phyloP scores from a whole-genome alignment of 2,113 vertebrate genomes.

The Falcunculus frontatus region DNA sequence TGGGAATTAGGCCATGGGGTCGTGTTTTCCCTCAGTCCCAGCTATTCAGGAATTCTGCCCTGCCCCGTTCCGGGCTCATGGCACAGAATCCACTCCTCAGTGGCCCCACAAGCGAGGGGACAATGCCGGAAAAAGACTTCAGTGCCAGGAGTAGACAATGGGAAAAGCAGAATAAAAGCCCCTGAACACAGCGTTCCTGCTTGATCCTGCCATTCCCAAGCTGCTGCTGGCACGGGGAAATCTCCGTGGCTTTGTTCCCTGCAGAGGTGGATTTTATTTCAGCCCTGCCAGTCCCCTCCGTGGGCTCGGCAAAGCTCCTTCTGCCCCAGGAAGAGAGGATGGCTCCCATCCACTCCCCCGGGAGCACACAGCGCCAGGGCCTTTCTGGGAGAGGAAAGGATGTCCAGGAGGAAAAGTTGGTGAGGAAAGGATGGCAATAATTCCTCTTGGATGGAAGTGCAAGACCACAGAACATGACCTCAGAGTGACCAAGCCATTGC shows the following conservation, averaged over 20 bases:
- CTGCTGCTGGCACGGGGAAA: background rate
- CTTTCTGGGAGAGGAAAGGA: background rate
- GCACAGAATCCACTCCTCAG: background rate
- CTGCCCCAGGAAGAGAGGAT: background rate
- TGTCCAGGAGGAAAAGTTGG: background rate
- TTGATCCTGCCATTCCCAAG: slow-evolving; percentile 31
- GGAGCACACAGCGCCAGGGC: background rate
- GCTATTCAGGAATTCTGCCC: slow-evolving; percentile 23
- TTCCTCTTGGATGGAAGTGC: background rate
- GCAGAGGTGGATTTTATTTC: slow-evolving; percentile 11
- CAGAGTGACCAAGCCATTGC: background rate
- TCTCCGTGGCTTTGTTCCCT: background rate
- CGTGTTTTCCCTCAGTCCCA: slow-evolving; percentile 2
- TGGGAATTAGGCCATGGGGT: slow-evolving; percentile 18
- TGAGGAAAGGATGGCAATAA: background rate
- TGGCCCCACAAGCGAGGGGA: background rate
- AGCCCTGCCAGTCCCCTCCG: background rate
- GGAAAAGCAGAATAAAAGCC: slow-evolving; percentile 38
- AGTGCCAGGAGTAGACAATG: slow-evolving; percentile 40
- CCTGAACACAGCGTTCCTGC: slow-evolving; percentile 42
- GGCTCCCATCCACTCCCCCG: background rate
- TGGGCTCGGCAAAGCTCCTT: background rate
- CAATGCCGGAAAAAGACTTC: background rate
- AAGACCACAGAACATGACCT: rapidly evolving
- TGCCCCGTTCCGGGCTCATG: background rate